Evolutionary conservation across 2,888 invertebrate genomes (phyloP).

Genomic region (Notodonta dromedarius): DNA sequence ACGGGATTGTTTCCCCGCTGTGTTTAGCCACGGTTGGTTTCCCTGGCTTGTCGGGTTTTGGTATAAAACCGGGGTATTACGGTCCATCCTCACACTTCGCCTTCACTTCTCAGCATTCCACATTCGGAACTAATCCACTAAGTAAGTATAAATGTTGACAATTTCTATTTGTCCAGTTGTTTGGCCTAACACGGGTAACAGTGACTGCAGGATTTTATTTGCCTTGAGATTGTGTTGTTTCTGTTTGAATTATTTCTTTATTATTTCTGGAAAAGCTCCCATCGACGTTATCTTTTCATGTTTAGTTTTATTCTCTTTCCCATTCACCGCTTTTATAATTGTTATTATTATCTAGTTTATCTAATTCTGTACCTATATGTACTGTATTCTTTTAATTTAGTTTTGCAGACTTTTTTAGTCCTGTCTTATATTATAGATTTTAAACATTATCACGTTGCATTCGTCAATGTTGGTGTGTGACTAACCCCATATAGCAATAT

Average conservation of each 20-base stretch:
- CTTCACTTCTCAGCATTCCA: conserved; percentile 35
- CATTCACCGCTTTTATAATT: no score
- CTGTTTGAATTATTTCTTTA: not conserved
- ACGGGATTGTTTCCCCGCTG: conserved; percentile 47
- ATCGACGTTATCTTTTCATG: no score
- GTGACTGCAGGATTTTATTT: not conserved
- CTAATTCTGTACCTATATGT: no score
- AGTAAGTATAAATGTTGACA: conserved; percentile 40
- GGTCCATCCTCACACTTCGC: conserved; percentile 50
- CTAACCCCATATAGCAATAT: no score
- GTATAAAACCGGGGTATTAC: conserved; percentile 59
- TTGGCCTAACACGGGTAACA: not conserved
- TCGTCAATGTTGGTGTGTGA: no score
- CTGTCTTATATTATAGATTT: no score
- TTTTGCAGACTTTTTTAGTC: no score
- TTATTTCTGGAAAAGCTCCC: not conserved
- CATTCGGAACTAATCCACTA: conserved; percentile 32
- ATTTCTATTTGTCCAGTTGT: not conserved
- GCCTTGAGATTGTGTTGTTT: not conserved
- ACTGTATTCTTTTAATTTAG: no score
- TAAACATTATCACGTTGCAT: no score
- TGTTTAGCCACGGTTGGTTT: conserved; percentile 59
- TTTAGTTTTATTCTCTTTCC: no score
- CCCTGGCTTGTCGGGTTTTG: conserved; percentile 37
- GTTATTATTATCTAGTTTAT: no score